Conservation (phyloP, 2,797 vertebrate species). For the Brotula barbata region DNA sequence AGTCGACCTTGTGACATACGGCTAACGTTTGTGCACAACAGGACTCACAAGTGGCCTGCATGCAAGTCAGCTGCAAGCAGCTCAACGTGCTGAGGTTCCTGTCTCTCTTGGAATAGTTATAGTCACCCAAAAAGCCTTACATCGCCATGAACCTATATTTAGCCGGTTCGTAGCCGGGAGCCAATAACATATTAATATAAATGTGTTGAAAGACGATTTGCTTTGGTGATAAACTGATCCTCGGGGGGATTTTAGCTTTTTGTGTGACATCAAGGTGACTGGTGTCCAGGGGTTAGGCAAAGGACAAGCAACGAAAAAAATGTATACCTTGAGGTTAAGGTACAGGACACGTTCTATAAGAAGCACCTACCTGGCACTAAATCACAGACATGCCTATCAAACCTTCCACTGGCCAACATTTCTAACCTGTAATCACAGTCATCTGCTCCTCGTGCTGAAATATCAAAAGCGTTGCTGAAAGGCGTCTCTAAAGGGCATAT, state of each 20-base stretch:
- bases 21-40: conserved; percentile 32
- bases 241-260: conserved; percentile 33
- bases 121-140: conserved; percentile 59
- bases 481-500: conserved; percentile 59
- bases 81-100: conserved; percentile 51
- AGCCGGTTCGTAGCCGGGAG: conserved; percentile 53
- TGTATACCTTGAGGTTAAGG: conserved; percentile 3
- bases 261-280: conserved; percentile 54
- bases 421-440: conserved; percentile 21
- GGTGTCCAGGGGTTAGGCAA: not conserved
- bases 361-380: not conserved
- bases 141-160: conserved; percentile 65
- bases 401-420: conserved; percentile 10
- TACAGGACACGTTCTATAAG: not conserved
- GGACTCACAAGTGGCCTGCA: conserved; percentile 44
- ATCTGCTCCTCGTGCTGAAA: conserved; percentile 25
- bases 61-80: conserved; percentile 34
- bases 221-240: conserved; percentile 70
- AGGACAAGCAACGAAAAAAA: not conserved
- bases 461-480: conserved; percentile 39
- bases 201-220: conserved; percentile 68
- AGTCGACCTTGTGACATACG: conserved; percentile 40
- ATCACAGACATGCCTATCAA: not conserved
- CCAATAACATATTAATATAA: conserved; percentile 71
- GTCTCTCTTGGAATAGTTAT: conserved; percentile 72